phyloP scores from a whole-genome alignment of 1,140 invertebrate species.

The Sminthurinus signatus region DNA sequence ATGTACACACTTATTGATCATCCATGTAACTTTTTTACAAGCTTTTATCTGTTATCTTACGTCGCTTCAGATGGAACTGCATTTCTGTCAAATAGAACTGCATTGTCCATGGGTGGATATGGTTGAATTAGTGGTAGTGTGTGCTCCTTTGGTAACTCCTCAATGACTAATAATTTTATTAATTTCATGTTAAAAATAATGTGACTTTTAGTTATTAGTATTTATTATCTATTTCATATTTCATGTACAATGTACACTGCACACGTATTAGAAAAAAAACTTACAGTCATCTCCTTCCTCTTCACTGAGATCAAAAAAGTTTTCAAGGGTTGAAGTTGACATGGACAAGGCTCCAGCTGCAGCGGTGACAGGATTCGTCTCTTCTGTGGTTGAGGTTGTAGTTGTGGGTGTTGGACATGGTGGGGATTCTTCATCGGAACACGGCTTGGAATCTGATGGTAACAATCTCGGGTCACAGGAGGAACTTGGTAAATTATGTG shows the following conservation, averaged over 20 bases:
- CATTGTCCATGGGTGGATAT: constrained; percentile 51
- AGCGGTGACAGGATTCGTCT: constrained; percentile 13
- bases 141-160: constrained; percentile 45
- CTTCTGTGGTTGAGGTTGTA: constrained; percentile 25
- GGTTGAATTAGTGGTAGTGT: constrained; percentile 62
- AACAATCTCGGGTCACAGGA: constrained; percentile 51
- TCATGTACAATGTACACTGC: no score
- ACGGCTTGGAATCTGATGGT: constrained; percentile 50
- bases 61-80: constrained; percentile 65
- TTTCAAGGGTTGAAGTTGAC: not conserved
- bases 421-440: constrained; percentile 38
- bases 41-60: no score
- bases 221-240: not conserved
- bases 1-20: no score
- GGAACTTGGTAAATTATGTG: constrained; percentile 48
- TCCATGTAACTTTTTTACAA: no score
- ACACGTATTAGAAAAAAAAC: not conserved
- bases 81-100: constrained; percentile 52
- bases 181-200: no score
- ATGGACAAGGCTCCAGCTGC: constrained; percentile 4
- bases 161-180: constrained; percentile 13
- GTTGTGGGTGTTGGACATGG: constrained; percentile 53
- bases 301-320: not conserved
- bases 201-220: no score
- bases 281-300: constrained; percentile 6